Conservation (phyloP, 2,797 vertebrate genomes). For the Liparis tanakae region DNA sequence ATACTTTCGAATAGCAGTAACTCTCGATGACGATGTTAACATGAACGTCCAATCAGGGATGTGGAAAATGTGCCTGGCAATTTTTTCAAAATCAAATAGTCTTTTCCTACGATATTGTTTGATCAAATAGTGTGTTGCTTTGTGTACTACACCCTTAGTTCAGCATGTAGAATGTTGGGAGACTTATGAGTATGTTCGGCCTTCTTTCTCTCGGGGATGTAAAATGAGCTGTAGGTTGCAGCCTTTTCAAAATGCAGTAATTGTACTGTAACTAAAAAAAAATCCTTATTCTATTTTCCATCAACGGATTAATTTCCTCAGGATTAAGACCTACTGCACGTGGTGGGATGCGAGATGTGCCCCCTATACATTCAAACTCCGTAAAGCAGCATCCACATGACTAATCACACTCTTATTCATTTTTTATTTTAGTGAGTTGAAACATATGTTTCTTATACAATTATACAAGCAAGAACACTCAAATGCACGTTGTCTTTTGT, state of each 20-base stretch:
- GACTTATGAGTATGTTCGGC: neutral
- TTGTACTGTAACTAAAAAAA: neutral
- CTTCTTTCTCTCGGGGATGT: neutral
- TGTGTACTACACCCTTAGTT: no score
- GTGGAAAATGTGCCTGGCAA: no score
- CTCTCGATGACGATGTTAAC: neutral
- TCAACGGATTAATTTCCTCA: neutral
- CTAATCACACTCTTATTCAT: neutral
- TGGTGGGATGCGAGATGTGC: neutral
- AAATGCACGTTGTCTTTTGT: no score
- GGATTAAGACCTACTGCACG: neutral
- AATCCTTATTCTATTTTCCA: neutral
- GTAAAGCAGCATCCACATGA: neutral
- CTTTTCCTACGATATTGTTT: no score
- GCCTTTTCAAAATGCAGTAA: neutral
- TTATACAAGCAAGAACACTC: no score
- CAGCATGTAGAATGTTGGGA: neutral
- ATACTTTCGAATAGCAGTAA: neutral
- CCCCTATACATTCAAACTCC: neutral
- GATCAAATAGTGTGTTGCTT: no score
- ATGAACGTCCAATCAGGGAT: neutral
- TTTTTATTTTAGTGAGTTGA: no score
- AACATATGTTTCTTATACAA: no score
- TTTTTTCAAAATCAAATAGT: no score
- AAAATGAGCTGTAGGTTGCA: neutral